Conservation (phyloP, 2,113 vertebrate species). For the Speoplatyrhinus poulsoni region DNA sequence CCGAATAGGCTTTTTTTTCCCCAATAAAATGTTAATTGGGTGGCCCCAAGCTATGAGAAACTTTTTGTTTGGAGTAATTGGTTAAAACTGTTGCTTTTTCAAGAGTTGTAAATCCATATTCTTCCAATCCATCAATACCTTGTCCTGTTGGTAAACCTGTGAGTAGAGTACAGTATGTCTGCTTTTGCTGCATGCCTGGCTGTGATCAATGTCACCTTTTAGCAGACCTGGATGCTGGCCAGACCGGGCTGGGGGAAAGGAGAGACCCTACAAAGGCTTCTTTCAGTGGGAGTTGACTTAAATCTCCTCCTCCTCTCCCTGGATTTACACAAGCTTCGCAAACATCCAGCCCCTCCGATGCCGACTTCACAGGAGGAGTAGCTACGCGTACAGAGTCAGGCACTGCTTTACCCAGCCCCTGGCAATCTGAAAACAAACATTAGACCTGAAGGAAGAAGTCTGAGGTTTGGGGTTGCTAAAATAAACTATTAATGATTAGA, state of each 20-base stretch:
- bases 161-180: slow-evolving; percentile 41
- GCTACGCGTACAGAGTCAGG: slow-evolving; percentile 25
- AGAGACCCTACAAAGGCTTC: slow-evolving; percentile 67
- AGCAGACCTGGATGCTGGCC: slow-evolving; percentile 44
- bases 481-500: slow-evolving; percentile 31
- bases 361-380: slow-evolving; percentile 37
- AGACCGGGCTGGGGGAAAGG: slow-evolving; percentile 17
- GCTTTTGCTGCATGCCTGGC: slow-evolving; percentile 52
- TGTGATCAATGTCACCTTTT: slow-evolving; percentile 77
- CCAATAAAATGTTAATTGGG: too few relatives aligned
- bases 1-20: too few relatives aligned
- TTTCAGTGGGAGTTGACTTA: slow-evolving; percentile 71
- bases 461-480: slow-evolving; percentile 24
- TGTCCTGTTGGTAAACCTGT: slow-evolving; percentile 43
- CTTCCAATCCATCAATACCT: slow-evolving; percentile 33
- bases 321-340: background rate
- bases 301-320: slow-evolving; percentile 35
- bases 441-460: slow-evolving; percentile 11
- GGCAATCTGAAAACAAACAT: slow-evolving; percentile 17
- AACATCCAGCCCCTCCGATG: slow-evolving; percentile 43
- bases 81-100: too few relatives aligned
- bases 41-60: too few relatives aligned
- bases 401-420: slow-evolving; percentile 15
- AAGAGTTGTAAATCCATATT: slow-evolving; percentile 2
- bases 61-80: too few relatives aligned